Conservation (phyloP, 1,140 invertebrate species). For the Pseudachorutes palmiensis region DNA sequence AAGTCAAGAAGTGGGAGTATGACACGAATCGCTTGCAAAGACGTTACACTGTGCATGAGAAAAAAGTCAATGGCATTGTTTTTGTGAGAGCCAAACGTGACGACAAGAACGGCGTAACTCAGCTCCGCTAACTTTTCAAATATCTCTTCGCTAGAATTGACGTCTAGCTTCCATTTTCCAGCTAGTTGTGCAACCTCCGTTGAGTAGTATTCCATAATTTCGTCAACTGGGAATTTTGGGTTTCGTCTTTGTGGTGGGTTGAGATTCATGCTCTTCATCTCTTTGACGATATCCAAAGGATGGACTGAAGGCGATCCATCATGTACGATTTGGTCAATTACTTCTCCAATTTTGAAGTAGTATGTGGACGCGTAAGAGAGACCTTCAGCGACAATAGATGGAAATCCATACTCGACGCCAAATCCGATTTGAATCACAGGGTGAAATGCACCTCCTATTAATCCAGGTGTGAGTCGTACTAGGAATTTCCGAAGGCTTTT, state of each 20-base stretch:
- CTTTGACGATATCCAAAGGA: not conserved
- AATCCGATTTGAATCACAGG: conserved; percentile 18
- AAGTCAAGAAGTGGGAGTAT: not conserved
- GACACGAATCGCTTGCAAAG: conserved; percentile 7
- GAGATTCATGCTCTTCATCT: not conserved
- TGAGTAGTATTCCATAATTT: not conserved
- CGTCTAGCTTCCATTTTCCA: conserved; percentile 1
- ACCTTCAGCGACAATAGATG: conserved; percentile 7
- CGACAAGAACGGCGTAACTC: not conserved
- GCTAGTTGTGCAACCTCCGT: not conserved
- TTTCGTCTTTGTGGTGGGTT: not conserved
- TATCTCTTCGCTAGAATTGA: not conserved
- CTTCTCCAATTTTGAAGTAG: not conserved
- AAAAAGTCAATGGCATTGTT: conserved; percentile 11
- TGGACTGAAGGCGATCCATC: not conserved
- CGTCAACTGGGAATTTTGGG: not conserved
- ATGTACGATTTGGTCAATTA: not conserved
- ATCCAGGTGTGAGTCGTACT: not conserved
- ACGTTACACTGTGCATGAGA: conserved; percentile 7
- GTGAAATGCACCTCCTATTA: conserved; percentile 13
- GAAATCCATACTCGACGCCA: conserved; percentile 7
- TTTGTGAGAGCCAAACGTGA: not conserved
- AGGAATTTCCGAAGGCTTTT: not conserved
- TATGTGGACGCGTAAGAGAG: conserved; percentile 4
- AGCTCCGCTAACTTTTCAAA: not conserved